Conservation (phyloP, 2,888 invertebrate species). For the Acanthacorydalis orientalis region DNA sequence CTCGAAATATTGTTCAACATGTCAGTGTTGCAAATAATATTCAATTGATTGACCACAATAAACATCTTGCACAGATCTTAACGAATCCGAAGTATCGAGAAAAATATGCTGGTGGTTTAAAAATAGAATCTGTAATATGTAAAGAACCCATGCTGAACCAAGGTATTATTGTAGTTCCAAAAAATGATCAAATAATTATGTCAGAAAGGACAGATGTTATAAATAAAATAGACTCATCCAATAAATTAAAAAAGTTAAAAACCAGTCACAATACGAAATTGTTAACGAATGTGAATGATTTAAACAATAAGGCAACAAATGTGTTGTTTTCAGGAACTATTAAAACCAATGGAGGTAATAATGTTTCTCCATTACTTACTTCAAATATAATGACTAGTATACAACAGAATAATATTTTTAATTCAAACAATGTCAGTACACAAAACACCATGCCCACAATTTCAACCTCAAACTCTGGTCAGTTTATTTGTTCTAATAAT, state of each 20-base stretch:
- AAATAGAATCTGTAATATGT: neutral
- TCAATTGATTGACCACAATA: constrained; percentile 1
- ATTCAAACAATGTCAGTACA: too few species aligned
- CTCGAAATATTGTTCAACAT: neutral
- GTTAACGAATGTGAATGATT: too few species aligned
- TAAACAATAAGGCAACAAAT: too few species aligned
- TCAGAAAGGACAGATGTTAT: neutral
- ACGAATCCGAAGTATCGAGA: constrained; percentile 2
- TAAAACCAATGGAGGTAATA: too few species aligned
- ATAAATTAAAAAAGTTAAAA: neutral
- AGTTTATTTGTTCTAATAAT: too few species aligned
- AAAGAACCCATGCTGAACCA: neutral
- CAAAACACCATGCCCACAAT: too few species aligned
- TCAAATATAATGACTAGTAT: too few species aligned
- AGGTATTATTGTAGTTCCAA: neutral
- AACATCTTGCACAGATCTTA: constrained; percentile 5
- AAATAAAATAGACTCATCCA: constrained; percentile 6
- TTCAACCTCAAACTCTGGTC: too few species aligned
- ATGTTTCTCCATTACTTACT: too few species aligned
- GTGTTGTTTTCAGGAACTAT: too few species aligned
- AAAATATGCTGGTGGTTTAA: constrained; percentile 1
- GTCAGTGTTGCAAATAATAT: neutral
- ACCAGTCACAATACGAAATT: neutral
- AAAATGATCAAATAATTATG: neutral
- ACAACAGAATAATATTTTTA: too few species aligned